phyloP scores from a whole-genome alignment of 1,140 invertebrate genomes.

The Anoplophora glabripennis region DNA sequence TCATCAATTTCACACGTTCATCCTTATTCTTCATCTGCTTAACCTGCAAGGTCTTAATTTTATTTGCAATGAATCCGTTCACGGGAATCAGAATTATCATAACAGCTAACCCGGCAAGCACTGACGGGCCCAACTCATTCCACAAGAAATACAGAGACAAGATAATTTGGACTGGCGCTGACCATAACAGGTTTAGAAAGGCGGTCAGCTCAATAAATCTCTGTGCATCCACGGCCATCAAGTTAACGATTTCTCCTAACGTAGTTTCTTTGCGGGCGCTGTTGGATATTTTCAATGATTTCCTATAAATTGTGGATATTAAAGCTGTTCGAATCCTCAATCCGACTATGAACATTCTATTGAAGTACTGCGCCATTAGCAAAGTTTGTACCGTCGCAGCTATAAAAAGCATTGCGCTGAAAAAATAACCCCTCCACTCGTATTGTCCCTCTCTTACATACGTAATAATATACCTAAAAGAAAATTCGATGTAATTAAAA shows the following conservation, averaged over 20 bases:
- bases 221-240: slow-evolving; percentile 87
- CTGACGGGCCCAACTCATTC: slow-evolving; percentile 78
- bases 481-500: not conserved
- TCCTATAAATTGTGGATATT: slow-evolving; percentile 91
- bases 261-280: slow-evolving; percentile 57
- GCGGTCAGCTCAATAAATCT: slow-evolving; percentile 84
- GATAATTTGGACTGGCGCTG: slow-evolving; percentile 87
- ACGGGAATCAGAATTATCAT: slow-evolving; percentile 91
- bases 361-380: slow-evolving; percentile 85
- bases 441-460: slow-evolving; percentile 64
- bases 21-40: slow-evolving; percentile 91
- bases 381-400: slow-evolving; percentile 84
- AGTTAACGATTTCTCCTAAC: slow-evolving; percentile 65
- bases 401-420: slow-evolving; percentile 72
- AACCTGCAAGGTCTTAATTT: slow-evolving; percentile 78
- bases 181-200: slow-evolving; percentile 96
- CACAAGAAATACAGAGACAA: slow-evolving; percentile 88
- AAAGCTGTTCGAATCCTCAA: slow-evolving; percentile 88
- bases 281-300: slow-evolving; percentile 78
- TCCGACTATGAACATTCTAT: slow-evolving; percentile 87
- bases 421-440: slow-evolving; percentile 85
- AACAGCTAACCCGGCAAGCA: slow-evolving; percentile 85
- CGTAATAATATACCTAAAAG: slow-evolving; percentile 66
- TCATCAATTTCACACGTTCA: slow-evolving; percentile 90
- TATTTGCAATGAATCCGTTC: slow-evolving; percentile 85